Percentiles rank a stretch among this genome's conserved stretches.
Conservation (phyloP, 1,140 invertebrate genomes). For the Ips typographus region DNA sequence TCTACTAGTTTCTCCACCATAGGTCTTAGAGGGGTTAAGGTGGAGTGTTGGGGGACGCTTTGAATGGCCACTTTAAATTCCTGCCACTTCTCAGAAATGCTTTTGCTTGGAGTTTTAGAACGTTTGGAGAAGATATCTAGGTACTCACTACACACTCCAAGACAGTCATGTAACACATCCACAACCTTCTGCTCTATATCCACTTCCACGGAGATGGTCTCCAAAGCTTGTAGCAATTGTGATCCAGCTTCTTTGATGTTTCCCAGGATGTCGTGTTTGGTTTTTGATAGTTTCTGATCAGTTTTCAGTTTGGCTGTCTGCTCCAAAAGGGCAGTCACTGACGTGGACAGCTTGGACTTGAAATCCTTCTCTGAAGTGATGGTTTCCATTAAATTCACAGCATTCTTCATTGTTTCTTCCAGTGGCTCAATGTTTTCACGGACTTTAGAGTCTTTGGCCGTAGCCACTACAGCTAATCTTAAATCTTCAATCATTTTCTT, state of each 20-base stretch:
- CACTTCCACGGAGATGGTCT: slow-evolving; percentile 29
- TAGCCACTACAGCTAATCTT: slow-evolving; percentile 42
- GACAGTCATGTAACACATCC: slow-evolving; percentile 25
- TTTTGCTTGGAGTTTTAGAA: slow-evolving; percentile 20
- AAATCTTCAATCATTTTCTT: slow-evolving; percentile 47
- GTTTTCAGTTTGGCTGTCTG: slow-evolving; percentile 20
- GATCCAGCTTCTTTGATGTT: slow-evolving; percentile 20
- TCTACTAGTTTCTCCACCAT: slow-evolving; percentile 25
- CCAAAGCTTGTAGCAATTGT: slow-evolving; percentile 26
- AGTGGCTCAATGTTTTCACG: slow-evolving; percentile 46
- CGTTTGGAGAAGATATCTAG: slow-evolving; percentile 26
- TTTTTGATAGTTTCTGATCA: slow-evolving; percentile 18
- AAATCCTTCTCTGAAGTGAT: slow-evolving; percentile 37
- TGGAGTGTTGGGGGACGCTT: slow-evolving; percentile 28
- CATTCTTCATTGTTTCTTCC: slow-evolving; percentile 49
- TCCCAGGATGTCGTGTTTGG: slow-evolving; percentile 16
- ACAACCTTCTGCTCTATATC: slow-evolving; percentile 34
- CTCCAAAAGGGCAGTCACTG: slow-evolving; percentile 16
- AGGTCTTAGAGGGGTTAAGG: slow-evolving; percentile 20
- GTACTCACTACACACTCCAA: slow-evolving; percentile 26
- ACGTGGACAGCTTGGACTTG: slow-evolving; percentile 22
- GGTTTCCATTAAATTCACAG: slow-evolving; percentile 48
- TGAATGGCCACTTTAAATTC: slow-evolving; percentile 32
- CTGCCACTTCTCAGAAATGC: slow-evolving; percentile 24
- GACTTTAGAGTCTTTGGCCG: slow-evolving; percentile 41